phyloP scores from a whole-genome alignment of 2,113 vertebrate species.

The Phasianus colchicus region DNA sequence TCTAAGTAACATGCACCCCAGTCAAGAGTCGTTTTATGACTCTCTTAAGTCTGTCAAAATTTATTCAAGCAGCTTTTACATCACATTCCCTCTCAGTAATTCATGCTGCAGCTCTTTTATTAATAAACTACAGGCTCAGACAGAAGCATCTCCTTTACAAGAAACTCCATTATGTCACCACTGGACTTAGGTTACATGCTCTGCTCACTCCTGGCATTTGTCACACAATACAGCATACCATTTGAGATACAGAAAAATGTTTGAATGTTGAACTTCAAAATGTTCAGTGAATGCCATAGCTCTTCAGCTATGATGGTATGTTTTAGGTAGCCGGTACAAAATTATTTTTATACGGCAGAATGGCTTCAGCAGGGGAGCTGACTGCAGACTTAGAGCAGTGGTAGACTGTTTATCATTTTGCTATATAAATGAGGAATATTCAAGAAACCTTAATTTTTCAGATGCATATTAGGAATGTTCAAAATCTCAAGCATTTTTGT shows the following conservation, averaged over 20 bases:
- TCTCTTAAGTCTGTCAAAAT: not conserved
- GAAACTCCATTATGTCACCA: not conserved
- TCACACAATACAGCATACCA: not conserved
- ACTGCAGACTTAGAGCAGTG: not conserved
- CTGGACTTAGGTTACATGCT: not conserved
- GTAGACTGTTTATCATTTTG: not conserved
- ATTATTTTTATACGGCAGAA: conserved; percentile 14
- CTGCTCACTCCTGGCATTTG: not conserved
- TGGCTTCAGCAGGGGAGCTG: not conserved
- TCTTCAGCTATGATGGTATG: not conserved
- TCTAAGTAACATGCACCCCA: not conserved
- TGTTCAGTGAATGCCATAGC: not conserved
- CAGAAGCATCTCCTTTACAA: not conserved
- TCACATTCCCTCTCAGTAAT: not conserved
- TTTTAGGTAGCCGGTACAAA: not conserved
- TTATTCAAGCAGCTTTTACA: not conserved
- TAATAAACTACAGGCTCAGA: not conserved
- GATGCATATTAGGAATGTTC: not conserved
- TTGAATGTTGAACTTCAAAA: not conserved
- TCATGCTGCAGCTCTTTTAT: not conserved
- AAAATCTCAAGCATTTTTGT: not conserved
- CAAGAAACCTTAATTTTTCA: not conserved
- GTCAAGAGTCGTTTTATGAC: not conserved
- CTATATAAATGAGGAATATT: not conserved
- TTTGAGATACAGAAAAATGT: not conserved